Conservation (phyloP, 2,113 vertebrate genomes). For the Pitta sordida region DNA sequence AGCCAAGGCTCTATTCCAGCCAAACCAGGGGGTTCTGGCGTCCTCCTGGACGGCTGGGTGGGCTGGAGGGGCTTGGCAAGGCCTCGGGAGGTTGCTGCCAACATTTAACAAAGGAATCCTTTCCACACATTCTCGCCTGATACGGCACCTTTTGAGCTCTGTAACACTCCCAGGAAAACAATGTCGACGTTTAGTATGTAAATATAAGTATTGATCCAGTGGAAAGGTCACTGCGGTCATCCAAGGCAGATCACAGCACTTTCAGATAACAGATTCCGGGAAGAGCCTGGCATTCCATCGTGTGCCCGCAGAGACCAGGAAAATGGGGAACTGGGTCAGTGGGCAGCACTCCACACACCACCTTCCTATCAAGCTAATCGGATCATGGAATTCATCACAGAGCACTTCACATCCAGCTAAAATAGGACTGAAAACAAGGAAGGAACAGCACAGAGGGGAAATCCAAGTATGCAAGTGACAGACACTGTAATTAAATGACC, state of each 20-base stretch:
- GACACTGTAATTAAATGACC: neutral
- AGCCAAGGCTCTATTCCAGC: neutral
- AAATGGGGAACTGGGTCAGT: neutral
- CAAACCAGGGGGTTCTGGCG: neutral
- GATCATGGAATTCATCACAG: neutral
- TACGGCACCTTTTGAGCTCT: slow-evolving; percentile 7
- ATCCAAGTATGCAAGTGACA: neutral
- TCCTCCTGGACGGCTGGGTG: neutral
- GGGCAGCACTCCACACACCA: neutral
- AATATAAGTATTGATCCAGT: slow-evolving; percentile 28
- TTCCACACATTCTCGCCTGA: slow-evolving; percentile 8
- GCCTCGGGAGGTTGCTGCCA: neutral
- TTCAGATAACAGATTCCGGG: neutral
- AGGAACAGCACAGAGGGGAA: neutral
- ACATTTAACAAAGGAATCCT: slow-evolving; percentile 49
- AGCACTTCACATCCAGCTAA: neutral
- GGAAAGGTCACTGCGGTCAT: neutral
- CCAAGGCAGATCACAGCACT: neutral
- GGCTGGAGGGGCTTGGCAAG: slow-evolving; percentile 32
- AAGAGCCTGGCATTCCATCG: neutral
- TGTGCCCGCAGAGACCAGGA: neutral
- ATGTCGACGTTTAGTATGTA: neutral
- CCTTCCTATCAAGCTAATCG: neutral
- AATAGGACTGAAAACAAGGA: neutral
- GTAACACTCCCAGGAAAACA: neutral